Base-by-base conservation (phyloP, 2,113 vertebrate genomes). In the Mohoua ochrocephala region DNA sequence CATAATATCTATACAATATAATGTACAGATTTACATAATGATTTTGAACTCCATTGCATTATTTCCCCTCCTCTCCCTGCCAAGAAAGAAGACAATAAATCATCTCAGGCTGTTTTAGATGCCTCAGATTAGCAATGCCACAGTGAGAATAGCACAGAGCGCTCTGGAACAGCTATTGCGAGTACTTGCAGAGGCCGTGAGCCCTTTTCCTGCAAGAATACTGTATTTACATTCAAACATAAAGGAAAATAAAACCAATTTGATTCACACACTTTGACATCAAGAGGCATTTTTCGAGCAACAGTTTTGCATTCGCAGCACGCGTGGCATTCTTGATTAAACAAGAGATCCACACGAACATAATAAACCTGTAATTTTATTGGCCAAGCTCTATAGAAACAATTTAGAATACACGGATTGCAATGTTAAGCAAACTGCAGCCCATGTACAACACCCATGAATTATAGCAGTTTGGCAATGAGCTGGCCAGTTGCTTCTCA, bases 291-390 rank as follows among this genome's bases (percentile, higher is more conserved):
- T 97, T 97, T 93, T 93, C 16, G 15, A 88, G 49, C n/a, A 75
- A 49, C 47, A 56, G 67, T 30, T 92, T 80, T 78, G 60, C 70
- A 95, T 91, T 89, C 64, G 0, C 56, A 95, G 91, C 88, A 97
- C 14, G 21, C 2, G 1, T 47, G 26, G 68, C 35, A 49, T 57
- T 94, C 65, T 87, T 95, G 94, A 96, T 97, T 93, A 96, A 97
- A 95, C 68, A 93, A 93, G 95, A 91, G 92, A 96, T 94, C 87
- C 0, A 0, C 73, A 63, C 0, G 3, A 93, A 93, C 81, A 92
- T 76, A 91, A 95, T 92, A 97, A 97, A 96, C 86, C 70, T 93
- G 84, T 86, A 92, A 95, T 96, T 96, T 97, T 95, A 97, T 92
- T 93, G 95, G 96, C 85, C 87, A 82, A 92, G 91, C 88, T 41